phyloP scores from a whole-genome alignment of 2,888 invertebrate genomes.

The Callyntrura guangdongensis region DNA sequence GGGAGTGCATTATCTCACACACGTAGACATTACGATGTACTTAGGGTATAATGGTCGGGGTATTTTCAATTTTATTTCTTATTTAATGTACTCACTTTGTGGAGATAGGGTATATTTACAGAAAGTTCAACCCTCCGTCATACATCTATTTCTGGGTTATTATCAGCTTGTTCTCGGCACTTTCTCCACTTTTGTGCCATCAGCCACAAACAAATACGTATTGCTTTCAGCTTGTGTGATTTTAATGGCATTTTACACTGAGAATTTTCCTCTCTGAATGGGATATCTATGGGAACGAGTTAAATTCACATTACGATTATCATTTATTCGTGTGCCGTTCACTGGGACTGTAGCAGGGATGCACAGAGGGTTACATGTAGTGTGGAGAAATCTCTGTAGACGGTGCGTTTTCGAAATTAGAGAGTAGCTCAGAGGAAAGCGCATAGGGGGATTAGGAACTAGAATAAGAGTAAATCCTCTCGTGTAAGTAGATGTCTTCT shows the following conservation, averaged over 20 bases:
- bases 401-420: no score
- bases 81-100: slow-evolving; percentile 48
- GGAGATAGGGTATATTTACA: background rate
- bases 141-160: slow-evolving; percentile 29
- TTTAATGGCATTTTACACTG: slow-evolving; percentile 64
- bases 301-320: slow-evolving; percentile 60
- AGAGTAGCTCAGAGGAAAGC: no score
- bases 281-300: slow-evolving; percentile 57
- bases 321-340: slow-evolving; percentile 32
- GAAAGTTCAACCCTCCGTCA: slow-evolving; percentile 43
- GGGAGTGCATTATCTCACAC: background rate
- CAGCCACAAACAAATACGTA: slow-evolving; percentile 24
- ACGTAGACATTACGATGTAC: slow-evolving; percentile 9
- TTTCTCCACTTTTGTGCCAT: slow-evolving; percentile 9
- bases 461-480: no score
- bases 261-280: slow-evolving; percentile 65
- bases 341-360: background rate
- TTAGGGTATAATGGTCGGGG: background rate
- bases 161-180: slow-evolving; percentile 46
- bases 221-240: slow-evolving; percentile 74
- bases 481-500: no score
- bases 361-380: no score
- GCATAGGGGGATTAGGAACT: no score
- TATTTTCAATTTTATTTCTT: slow-evolving; percentile 56
- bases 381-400: no score